phyloP scores from a whole-genome alignment of 2,888 invertebrate species.

The Protonemura montana region DNA sequence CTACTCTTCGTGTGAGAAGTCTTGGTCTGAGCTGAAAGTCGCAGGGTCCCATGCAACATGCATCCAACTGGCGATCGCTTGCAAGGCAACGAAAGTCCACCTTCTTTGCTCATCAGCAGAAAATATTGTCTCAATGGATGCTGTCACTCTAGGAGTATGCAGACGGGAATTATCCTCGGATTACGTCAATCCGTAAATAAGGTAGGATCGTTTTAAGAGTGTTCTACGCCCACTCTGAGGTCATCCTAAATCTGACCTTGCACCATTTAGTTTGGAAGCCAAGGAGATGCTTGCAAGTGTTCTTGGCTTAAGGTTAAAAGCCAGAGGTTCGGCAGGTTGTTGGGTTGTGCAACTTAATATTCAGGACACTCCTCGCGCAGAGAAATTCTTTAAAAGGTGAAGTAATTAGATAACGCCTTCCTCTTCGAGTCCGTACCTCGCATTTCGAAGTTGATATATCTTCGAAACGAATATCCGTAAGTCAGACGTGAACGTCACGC shows the following conservation, averaged over 20 bases:
- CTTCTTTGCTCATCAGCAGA: no score
- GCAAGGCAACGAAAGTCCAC: no score
- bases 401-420: background rate
- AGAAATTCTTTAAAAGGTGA: background rate
- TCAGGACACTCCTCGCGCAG: background rate
- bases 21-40: no score
- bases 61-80: no score
- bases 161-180: background rate
- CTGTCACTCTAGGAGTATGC: background rate
- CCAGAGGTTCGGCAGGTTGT: background rate
- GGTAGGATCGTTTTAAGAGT: background rate
- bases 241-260: slow-evolving; percentile 19
- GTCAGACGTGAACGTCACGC: background rate
- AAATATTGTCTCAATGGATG: no score
- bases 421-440: background rate
- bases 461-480: background rate
- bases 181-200: background rate
- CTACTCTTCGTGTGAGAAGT: no score
- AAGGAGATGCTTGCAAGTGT: background rate
- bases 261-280: background rate
- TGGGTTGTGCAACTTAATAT: background rate
- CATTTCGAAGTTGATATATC: background rate
- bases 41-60: no score
- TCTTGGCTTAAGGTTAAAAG: background rate
- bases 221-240: background rate